Evolutionary conservation across 2,888 invertebrate species (phyloP).

Genomic region (Capitulum mitella): DNA sequence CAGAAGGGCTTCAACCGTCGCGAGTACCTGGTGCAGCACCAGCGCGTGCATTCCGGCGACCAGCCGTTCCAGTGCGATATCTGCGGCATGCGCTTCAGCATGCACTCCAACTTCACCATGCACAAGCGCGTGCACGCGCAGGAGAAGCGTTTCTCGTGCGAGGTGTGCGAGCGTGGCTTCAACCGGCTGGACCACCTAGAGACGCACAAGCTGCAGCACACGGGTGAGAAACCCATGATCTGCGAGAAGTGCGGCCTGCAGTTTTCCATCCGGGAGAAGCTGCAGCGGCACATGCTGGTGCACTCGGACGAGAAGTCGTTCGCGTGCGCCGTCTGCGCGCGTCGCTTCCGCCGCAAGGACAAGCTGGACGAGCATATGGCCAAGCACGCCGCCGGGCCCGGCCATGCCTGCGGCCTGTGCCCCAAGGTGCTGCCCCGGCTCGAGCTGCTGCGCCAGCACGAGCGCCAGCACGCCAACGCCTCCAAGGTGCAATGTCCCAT

Average conservation of each 20-base stretch:
- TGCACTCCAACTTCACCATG: conserved; percentile 19
- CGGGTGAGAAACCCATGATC: neutral
- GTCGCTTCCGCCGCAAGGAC: conserved; percentile 35
- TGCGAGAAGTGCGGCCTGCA: conserved; percentile 32
- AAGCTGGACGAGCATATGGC: conserved; percentile 36
- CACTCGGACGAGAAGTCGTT: conserved; percentile 37
- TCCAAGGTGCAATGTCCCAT: conserved; percentile 37
- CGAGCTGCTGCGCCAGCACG: conserved; percentile 36
- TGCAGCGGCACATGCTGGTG: conserved; percentile 37
- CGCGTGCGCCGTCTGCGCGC: conserved; percentile 35
- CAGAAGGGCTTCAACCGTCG: neutral
- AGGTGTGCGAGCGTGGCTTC: conserved; percentile 6
- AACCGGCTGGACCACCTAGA: conserved; percentile 1
- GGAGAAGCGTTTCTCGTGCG: neutral
- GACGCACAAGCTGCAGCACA: neutral
- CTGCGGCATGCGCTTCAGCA: neutral
- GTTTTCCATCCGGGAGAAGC: conserved; percentile 35
- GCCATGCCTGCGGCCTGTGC: conserved; percentile 36
- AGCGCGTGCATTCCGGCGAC: neutral
- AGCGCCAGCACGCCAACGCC: conserved; percentile 35
- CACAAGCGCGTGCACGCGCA: neutral
- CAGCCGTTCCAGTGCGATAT: conserved; percentile 9
- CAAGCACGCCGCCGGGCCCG: conserved; percentile 34
- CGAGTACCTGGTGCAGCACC: conserved; percentile 18
- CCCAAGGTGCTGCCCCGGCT: conserved; percentile 35